A percentile compares a stretch with the other conserved stretches of the same genome.
Conservation (phyloP, 2,888 invertebrate species). For the Hypolimnas misippus region DNA sequence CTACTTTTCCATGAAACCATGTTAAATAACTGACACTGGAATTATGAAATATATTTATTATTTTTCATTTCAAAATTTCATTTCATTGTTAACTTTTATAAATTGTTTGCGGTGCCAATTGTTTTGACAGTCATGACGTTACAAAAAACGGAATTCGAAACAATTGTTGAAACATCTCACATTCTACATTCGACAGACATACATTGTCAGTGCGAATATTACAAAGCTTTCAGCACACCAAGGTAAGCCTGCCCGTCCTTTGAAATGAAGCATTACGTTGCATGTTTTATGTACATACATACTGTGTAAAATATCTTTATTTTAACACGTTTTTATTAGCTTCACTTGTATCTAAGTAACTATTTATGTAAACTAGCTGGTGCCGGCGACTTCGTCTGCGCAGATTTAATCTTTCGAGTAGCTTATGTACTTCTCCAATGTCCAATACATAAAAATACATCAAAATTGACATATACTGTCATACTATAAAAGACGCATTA, state of each 20-base stretch:
- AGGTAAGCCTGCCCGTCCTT: conserved; percentile 3
- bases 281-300: not conserved
- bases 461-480: no score
- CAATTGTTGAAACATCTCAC: conserved; percentile 1
- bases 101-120: conserved; percentile 2
- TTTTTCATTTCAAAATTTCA: not conserved
- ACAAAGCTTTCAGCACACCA: conserved; percentile 6
- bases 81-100: not conserved
- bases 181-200: not conserved
- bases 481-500: no score
- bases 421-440: no score
- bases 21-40: no score
- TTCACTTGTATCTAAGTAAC: no score
- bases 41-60: no score
- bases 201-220: not conserved
- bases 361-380: no score
- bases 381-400: no score
- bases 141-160: not conserved
- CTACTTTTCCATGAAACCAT: no score
- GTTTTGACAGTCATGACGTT: not conserved
- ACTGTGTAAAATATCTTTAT: not conserved
- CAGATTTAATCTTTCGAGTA: no score
- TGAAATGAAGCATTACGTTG: not conserved
- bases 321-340: no score
- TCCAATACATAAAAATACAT: no score